Evolutionary conservation across 2,797 vertebrate genomes (phyloP), one percentile per base, ranked within the genome.

Genomic region (Gephyroberyx darwinii): DNA sequence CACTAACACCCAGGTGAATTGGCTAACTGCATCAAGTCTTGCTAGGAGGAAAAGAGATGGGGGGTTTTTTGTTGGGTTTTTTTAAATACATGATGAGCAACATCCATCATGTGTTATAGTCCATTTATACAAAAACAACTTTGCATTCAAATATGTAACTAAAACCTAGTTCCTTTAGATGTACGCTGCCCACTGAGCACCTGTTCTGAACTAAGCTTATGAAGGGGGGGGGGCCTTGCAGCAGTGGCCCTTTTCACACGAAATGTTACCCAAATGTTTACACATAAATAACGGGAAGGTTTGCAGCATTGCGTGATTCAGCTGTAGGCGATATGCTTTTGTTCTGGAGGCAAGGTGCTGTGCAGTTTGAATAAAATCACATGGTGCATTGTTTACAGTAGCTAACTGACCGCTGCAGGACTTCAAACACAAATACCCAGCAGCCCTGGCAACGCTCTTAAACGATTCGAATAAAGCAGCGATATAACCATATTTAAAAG

Each of bases 371-470:
- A 85, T 69, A 9, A 26, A 13, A 67, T 81, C 87, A 87, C 90
- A 85, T 88, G 91, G 84, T 67, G 57, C 75, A 77, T 78, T 92
- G 90, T 93, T 93, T 90, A 89, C 88, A 69, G 39, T 59, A 41
- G 78, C 31, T 59, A 77, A 79, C 71, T 48, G 86, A 74, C 88
- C 51, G 39, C 68, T 70, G 60, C 1, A 2, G 16, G 2, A 50
- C 33, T 66, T 45, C 45, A 59, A 33, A 54, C 14, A 14, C 2
- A 31, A 17, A 47, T n/a, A 17, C 20, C 51, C 14, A 13, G 54
- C 53, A 57, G 52, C 35, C 55, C 39, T 33, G 69, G 10, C 48
- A 1, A 48, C 71, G 50, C 53, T 22, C 12, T 12, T 14, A 0
- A 13, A 14, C 41, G 4, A 14, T 33, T 1, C 68, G 52, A 68